A percentile compares a stretch with the other conserved stretches of the same genome.
Conservation (phyloP, 2,888 invertebrate genomes). For the Danaus chrysippus region DNA sequence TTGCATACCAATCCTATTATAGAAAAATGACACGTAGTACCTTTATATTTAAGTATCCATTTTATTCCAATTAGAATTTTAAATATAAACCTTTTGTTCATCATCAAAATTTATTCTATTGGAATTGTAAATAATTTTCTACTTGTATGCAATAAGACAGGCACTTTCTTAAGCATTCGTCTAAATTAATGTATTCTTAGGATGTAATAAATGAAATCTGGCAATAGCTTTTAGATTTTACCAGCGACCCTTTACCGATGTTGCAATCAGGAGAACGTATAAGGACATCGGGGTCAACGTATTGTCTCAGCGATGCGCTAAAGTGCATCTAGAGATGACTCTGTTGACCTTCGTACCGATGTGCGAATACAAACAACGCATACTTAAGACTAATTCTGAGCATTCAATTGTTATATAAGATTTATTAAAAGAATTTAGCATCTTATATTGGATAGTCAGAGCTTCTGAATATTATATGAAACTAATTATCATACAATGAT, state of each 20-base stretch:
- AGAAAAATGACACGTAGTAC: neutral
- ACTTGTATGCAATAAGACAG: too few species aligned
- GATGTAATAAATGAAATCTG: conserved; percentile 13
- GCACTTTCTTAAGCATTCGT: too few species aligned
- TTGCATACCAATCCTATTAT: neutral
- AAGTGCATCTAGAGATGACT: conserved; percentile 47
- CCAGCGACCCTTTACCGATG: conserved; percentile 30
- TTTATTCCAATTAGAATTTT: too few species aligned
- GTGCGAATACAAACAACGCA: conserved; percentile 17
- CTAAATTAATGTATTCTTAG: neutral
- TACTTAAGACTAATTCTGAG: conserved; percentile 11
- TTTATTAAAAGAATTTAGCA: neutral
- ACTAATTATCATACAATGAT: too few species aligned
- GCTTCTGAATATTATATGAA: too few species aligned
- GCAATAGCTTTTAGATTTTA: conserved; percentile 25
- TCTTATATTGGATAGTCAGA: too few species aligned
- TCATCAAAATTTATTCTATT: too few species aligned
- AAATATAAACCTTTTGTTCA: too few species aligned
- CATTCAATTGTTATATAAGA: neutral
- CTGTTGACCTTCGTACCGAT: conserved; percentile 40
- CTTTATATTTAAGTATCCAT: too few species aligned
- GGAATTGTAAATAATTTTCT: too few species aligned
- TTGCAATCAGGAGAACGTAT: conserved; percentile 37
- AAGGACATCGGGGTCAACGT: conserved; percentile 42
- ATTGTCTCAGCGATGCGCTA: conserved; percentile 43